A percentile compares a stretch with the other conserved stretches of the same genome.
Conservation (phyloP, 2,888 invertebrate species). For the Cataglyphis albicans region DNA sequence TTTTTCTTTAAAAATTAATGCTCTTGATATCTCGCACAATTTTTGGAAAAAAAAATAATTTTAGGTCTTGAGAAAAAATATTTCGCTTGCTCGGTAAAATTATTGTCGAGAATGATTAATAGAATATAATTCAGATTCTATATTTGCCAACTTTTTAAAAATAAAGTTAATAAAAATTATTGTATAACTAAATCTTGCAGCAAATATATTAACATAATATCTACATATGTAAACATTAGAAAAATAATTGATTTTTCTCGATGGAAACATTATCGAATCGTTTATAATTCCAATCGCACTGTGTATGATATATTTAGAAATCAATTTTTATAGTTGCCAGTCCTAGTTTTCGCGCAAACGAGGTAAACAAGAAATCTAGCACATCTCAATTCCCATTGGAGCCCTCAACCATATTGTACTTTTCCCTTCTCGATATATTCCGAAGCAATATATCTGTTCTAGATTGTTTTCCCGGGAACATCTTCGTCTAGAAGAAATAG, state of each 20-base stretch:
- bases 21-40: neutral
- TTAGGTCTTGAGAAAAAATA: neutral
- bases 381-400: conserved; percentile 45
- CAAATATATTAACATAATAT: conserved; percentile 20
- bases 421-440: conserved; percentile 51
- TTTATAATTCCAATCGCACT: conserved; percentile 1
- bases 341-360: conserved; percentile 41
- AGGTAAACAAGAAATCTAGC: conserved; percentile 49
- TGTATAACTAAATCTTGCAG: neutral
- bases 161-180: neutral
- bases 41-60: neutral
- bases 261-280: conserved; percentile 3
- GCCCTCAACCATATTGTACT: conserved; percentile 45
- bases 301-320: conserved; percentile 21
- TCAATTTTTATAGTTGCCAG: conserved; percentile 46
- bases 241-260: neutral
- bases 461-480: conserved; percentile 54
- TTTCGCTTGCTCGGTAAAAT: neutral
- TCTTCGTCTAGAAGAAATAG: conserved; percentile 32
- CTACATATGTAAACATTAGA: neutral
- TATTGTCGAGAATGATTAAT: neutral
- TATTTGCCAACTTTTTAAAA: neutral
- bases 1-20: neutral
- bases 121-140: neutral
- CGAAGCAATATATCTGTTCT: conserved; percentile 46